Base-by-base conservation (phyloP, 2,888 invertebrate genomes). In the Dorcus hopei region DNA sequence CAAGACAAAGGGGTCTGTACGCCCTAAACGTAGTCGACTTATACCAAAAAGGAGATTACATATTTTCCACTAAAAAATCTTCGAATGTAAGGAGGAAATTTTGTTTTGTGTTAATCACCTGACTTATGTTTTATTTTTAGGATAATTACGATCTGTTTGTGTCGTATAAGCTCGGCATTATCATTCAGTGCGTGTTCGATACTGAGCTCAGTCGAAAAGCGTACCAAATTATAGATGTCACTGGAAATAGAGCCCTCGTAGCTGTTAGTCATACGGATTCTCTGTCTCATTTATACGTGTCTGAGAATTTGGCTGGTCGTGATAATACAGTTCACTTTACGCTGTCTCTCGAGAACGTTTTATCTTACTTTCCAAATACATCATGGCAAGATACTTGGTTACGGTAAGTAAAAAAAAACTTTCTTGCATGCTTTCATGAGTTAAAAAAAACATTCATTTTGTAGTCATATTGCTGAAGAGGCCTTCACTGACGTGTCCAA, bases 401-500 rank as follows among this genome's bases (percentile, higher is more conserved):
- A 3, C 88, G 87, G 92, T 93, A 81, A 85, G 86, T 80, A 26
- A 26, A 26, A 3, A n/a, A 26, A 2, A 26, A 3, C 5, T 26
- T 26, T 26, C 5, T 26, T 26, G 26, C 5, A 1, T 4, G 26
- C 26, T 4, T 26, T 26, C 26, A 14, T 14, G 14, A 14, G 14
- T 14, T 47, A 47, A 47, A 47, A 11, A 16, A 41, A 41, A 3
- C 19, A 3, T 19, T 19, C 3, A 38, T 39, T 39, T 8, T 38
- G 9, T 74, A 93, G 93, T 70, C 89, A 89, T 63, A 85, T 90
- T 5, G 85, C 88, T 0, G 89, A 91, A 63, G 90, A 92, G 64
- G 82, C 91, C 0, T 95, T 95, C 80, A 90, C 91, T 2, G 95
- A 95, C 74, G 79, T 95, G 1, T 93, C 94, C 77, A 90, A 89